phyloP scores from a whole-genome alignment of 2,113 vertebrate species.

The Cyanoramphus novaezelandiae region DNA sequence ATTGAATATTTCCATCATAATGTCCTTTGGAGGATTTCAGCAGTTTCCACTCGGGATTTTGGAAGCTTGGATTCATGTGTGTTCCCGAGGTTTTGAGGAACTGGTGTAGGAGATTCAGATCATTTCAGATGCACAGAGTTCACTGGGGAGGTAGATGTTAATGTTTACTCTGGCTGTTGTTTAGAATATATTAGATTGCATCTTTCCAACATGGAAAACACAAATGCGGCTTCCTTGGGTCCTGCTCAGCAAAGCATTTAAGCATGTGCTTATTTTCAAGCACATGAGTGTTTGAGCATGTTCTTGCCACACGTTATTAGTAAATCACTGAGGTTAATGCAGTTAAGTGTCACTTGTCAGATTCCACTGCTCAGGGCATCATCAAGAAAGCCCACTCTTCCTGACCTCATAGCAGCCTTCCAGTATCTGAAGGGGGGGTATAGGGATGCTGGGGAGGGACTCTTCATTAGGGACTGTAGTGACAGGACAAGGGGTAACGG shows the following conservation, averaged over 20 bases:
- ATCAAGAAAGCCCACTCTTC: neutral
- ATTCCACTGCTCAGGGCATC: neutral
- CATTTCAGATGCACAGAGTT: constrained; percentile 25
- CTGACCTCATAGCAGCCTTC: neutral
- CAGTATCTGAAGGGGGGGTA: too few relatives aligned
- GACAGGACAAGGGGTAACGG: too few relatives aligned
- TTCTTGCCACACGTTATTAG: rapidly evolving
- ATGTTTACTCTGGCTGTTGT: constrained; percentile 22
- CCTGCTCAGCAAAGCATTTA: neutral
- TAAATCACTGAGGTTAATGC: neutral
- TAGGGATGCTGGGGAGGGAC: too few relatives aligned
- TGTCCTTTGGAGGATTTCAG: constrained; percentile 47
- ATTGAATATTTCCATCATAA: constrained; percentile 77
- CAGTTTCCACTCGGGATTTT: constrained; percentile 15
- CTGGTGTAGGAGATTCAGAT: constrained; percentile 9
- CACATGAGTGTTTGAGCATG: rapidly evolving
- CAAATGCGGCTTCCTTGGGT: neutral
- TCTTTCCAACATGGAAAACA: neutral
- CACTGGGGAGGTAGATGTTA: constrained; percentile 19
- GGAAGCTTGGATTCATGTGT: neutral
- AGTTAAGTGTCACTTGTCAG: neutral
- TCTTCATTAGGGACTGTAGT: too few relatives aligned
- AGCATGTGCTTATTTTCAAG: neutral
- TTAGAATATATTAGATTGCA: neutral
- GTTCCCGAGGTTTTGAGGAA: constrained; percentile 31